These are phyloP conservation scores for Aphidius gifuensis DNA, from an alignment of 1,140 invertebrate species.

Conservation along the genomic window DNA sequence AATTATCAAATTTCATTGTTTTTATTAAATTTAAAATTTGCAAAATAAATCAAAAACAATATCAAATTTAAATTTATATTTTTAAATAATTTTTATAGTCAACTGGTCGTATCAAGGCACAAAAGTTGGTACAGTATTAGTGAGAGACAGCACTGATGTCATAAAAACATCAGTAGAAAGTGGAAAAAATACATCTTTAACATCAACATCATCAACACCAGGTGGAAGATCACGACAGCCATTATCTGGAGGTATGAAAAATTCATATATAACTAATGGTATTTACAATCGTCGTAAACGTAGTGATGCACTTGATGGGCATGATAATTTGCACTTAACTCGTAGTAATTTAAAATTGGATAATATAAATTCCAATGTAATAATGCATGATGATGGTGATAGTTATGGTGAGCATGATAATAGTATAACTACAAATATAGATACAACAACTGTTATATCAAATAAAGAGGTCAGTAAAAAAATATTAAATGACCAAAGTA, in stretches of 20 bases:
- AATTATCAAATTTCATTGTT: neutral
- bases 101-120: constrained; percentile 77
- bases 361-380: constrained; percentile 2
- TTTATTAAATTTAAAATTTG: neutral
- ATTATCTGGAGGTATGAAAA: constrained; percentile 63
- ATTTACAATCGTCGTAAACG: constrained; percentile 59
- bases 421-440: neutral
- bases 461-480: neutral
- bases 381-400: constrained; percentile 2
- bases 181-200: constrained; percentile 59
- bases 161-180: constrained; percentile 60
- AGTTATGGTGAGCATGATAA: constrained; percentile 7
- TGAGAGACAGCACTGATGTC: constrained; percentile 69
- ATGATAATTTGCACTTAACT: constrained; percentile 52
- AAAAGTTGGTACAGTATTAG: constrained; percentile 77
- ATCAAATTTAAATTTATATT: too few species aligned
- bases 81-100: constrained; percentile 40
- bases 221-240: constrained; percentile 56
- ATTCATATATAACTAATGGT: constrained; percentile 37
- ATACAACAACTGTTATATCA: neutral
- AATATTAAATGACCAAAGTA: neutral
- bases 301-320: constrained; percentile 63
- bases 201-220: constrained; percentile 59
- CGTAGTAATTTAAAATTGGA: constrained; percentile 17
- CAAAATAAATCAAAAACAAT: too few species aligned